Evolutionary conservation across 2,113 vertebrate species (phyloP), one percentile per base, ranked within the genome.

Genomic region (Psilopogon haemacephalus): DNA sequence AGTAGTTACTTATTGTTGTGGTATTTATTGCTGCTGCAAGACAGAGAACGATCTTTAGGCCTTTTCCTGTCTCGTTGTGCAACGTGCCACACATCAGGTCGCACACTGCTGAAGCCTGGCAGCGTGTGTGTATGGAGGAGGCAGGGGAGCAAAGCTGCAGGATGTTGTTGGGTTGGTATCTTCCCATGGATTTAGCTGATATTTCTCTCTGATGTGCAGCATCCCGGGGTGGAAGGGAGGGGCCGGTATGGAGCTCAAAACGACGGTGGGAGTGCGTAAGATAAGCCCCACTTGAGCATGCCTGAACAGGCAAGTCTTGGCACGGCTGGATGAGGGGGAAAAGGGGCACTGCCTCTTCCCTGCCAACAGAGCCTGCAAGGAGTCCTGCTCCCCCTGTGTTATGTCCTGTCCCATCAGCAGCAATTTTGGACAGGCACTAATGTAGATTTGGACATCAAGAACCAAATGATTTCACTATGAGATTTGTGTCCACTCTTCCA

Each of bases 151-250:
- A 0, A 35, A 58, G 63, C 90, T 73, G 68, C 79, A 64, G 73
- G 86, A 90, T 80, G 77, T 71, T 87, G 82, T 55, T n/a, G 60
- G 60, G 40, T 46, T 92, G 89, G 93, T 86, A 82, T 48, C 86
- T 89, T 89, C 81, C 70, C 94, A 72, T 69, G 89, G 93, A 23
- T 78, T 90, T 68, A 64, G 58, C 90, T 58, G 74, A 52, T 30
- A 4, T 65, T 40, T 92, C 70, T 70, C 74, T 92, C 60, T 73
- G 80, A 88, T 75, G 86, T 63, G 52, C 87, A 89, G 89, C 77
- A 84, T 92, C 87, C 63, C 1, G 3, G 72, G 48, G 85, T 64
- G 73, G 58, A 78, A 94, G 93, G 93, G 54, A 87, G 74, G 78
- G 92, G 87, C 87, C 12, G 13, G 37, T 56, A 69, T 40, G 62